phyloP scores from a whole-genome alignment of 2,797 vertebrate species.

The Sibirionetta formosa region DNA sequence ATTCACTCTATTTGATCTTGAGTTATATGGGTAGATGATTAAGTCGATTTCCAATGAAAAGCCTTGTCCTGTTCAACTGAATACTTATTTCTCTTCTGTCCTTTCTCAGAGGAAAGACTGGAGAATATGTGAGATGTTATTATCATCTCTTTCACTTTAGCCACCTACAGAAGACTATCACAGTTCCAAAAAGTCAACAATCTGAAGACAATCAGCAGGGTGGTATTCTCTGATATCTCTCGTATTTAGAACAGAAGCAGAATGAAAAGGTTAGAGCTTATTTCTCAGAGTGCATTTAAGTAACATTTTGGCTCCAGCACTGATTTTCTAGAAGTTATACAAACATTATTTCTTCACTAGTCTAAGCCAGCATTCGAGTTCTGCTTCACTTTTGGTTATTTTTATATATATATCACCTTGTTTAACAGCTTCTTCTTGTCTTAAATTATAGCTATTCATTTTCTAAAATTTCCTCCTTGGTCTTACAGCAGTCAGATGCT shows the following conservation, averaged over 20 bases:
- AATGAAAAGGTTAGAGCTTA: neutral
- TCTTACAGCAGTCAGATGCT: neutral
- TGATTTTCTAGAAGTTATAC: neutral
- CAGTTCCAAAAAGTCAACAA: neutral
- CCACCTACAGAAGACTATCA: neutral
- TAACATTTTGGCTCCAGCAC: neutral
- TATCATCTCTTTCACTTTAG: neutral
- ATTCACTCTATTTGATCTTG: neutral
- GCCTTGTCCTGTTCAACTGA: neutral
- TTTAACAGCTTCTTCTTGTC: neutral
- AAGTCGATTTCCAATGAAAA: neutral
- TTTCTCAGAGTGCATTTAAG: neutral
- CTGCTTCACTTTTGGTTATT: neutral
- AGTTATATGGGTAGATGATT: neutral
- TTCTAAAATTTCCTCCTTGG: neutral
- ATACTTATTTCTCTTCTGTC: neutral
- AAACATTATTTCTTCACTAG: neutral
- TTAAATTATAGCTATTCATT: neutral
- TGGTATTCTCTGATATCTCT: fast-evolving
- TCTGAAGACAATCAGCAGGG: neutral
- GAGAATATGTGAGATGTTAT: neutral
- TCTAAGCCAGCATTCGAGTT: neutral
- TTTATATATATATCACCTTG: neutral
- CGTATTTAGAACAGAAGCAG: neutral
- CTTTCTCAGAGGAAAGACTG: neutral